Conservation (phyloP, 2,888 invertebrate species). For the Ophonus ardosiacus region DNA sequence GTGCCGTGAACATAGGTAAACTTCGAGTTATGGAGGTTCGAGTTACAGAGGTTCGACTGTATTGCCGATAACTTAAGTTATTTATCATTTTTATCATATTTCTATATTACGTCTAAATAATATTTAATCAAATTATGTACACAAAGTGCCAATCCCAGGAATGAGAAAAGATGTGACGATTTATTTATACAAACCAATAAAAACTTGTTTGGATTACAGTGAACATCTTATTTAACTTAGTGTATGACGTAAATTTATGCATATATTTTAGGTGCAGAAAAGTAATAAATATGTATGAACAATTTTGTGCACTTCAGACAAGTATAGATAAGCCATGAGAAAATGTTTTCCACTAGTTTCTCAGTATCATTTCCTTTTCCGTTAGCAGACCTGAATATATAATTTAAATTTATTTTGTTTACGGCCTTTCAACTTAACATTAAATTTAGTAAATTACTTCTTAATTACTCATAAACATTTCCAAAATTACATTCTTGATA, state of each 20-base stretch:
- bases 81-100: too few species aligned
- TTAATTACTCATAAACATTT: constrained; percentile 10
- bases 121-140: too few species aligned
- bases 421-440: constrained; percentile 28
- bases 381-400: constrained; percentile 20
- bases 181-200: too few species aligned
- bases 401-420: constrained; percentile 30
- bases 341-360: constrained; percentile 33
- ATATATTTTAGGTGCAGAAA: background rate
- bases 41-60: too few species aligned
- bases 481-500: background rate
- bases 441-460: background rate
- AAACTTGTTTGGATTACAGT: too few species aligned
- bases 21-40: too few species aligned
- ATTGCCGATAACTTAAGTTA: too few species aligned
- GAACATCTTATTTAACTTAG: too few species aligned
- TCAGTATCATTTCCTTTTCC: constrained; percentile 41
- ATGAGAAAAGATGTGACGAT: too few species aligned
- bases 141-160: too few species aligned
- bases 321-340: constrained; percentile 24
- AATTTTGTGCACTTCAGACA: background rate
- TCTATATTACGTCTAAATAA: too few species aligned
- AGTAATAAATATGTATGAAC: background rate
- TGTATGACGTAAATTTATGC: background rate
- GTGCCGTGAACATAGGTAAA: too few species aligned